Evolutionary conservation across 1,140 invertebrate species (phyloP).

Genomic region (Agrilus planipennis): DNA sequence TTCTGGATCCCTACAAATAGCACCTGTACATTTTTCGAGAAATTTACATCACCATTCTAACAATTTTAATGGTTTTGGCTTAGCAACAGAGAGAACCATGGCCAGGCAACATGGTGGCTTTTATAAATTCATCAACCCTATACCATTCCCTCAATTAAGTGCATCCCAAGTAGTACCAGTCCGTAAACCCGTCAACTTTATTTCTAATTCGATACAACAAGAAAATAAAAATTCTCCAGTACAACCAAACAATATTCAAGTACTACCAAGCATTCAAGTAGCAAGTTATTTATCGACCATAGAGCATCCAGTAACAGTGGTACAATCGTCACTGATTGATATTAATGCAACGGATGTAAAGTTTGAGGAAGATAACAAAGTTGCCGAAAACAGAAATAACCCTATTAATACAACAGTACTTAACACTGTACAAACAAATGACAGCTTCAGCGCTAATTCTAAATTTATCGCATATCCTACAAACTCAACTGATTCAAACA

Average conservation of each 20-base stretch:
- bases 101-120: neutral
- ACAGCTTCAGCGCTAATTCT: neutral
- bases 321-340: slow-evolving; percentile 50
- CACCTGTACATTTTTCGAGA: neutral
- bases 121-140: slow-evolving; percentile 5
- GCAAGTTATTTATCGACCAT: slow-evolving; percentile 49
- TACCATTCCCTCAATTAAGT: slow-evolving; percentile 19
- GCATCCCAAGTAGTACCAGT: slow-evolving; percentile 18
- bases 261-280: slow-evolving; percentile 46
- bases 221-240: slow-evolving; percentile 11
- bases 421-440: neutral
- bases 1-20: neutral
- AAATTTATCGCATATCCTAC: neutral
- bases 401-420: slow-evolving; percentile 15
- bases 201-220: slow-evolving; percentile 14
- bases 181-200: slow-evolving; percentile 14
- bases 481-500: neutral
- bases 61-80: neutral
- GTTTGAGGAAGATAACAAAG: slow-evolving; percentile 19
- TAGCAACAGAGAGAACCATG: neutral
- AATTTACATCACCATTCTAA: neutral
- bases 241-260: slow-evolving; percentile 32
- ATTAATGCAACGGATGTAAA: slow-evolving; percentile 35
- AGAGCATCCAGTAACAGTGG: slow-evolving; percentile 49
- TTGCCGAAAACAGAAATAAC: neutral